A percentile compares a stretch with the other conserved stretches of the same genome.
These are phyloP conservation scores for Caerostris darwini DNA, from an alignment of 1,140 invertebrate genomes.

Conservation along the genomic window DNA sequence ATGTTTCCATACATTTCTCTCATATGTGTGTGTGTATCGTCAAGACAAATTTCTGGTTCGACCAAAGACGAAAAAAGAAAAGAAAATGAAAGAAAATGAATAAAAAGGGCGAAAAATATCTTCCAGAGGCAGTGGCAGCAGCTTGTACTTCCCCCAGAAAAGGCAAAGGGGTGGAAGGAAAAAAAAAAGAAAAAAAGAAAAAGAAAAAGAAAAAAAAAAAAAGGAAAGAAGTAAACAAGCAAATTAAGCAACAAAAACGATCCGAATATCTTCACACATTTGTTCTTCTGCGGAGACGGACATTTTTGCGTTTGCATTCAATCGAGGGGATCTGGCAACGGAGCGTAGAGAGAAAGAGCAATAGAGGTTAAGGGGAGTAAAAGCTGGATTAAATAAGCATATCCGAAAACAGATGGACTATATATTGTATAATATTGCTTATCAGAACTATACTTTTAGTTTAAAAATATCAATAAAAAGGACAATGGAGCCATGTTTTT, in stretches of 20 bases:
- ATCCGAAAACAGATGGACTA: no score
- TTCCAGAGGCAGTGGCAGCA: not conserved
- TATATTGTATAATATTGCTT: no score
- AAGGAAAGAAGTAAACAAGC: constrained; percentile 6
- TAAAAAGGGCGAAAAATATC: not conserved
- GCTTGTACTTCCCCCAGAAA: constrained; percentile 24
- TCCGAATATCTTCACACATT: constrained; percentile 55
- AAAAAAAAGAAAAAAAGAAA: no score
- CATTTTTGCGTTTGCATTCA: constrained; percentile 66
- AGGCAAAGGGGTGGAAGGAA: not conserved
- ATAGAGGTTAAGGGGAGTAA: not conserved
- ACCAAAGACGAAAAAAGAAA: not conserved
- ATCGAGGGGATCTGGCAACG: constrained; percentile 67
- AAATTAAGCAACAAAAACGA: constrained; percentile 69
- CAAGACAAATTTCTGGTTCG: not conserved
- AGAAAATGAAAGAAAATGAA: constrained; percentile 29
- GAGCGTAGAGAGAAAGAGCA: not conserved
- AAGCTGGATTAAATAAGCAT: not conserved
- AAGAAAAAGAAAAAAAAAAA: no score
- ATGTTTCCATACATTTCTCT: constrained; percentile 1
- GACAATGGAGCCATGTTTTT: no score
- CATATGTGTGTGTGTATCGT: not conserved
- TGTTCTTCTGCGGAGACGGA: constrained; percentile 47
- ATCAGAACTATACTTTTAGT: no score
- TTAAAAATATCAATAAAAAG: no score